Base-by-base conservation (phyloP, 2,113 vertebrate species). In the Potamarius usumacintae region DNA sequence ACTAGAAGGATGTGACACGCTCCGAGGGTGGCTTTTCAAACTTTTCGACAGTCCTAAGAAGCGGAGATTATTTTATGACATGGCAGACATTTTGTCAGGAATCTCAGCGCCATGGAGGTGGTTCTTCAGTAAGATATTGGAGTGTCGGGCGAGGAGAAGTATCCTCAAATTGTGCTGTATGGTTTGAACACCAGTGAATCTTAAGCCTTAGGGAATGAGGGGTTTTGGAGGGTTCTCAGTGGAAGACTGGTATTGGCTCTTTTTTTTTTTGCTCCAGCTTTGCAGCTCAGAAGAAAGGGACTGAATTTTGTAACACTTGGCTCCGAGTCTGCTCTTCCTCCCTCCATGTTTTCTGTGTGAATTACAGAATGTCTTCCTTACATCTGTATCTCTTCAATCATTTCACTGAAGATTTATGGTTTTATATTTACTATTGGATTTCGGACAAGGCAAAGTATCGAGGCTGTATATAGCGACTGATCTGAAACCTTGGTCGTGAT, bases 11-110 rank as follows among this genome's bases (percentile, higher is more conserved):
- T 57, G 77, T 69, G 69, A 85, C 60, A n/a, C n/a, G n/a, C 81
- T 52, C 8, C 0, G 52, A 67, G 58, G 71, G 71, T 52, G 81
- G 81, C 60, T 22, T 50, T 67, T 87, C 71, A 77, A 74, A 52
- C 86, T 77, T 77, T 25, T 17, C 62, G n/a, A 65, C 69, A 62
- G n/a, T 30, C 60, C 81, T 83, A 25, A 42, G 86, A 78, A 83
- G 81, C n/a, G 3, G 71, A 71, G 69, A 84, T 87, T 81, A 87
- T 55, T 83, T n/a, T 6, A 25, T 83, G 52, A 83, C 52, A 53
- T 69, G 85, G 52, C 85, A 81, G 85, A 86, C 77, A 71, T 84
- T 88, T 67, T 88, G 87, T 88, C 82, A 88, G 71, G 58, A 67
- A 20, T 58, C 81, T 65, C 71, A 5, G 60, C 57, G 82, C 72